phyloP scores from a whole-genome alignment of 30 jellyfish, hydroid and myxozoan genomes.

The Pelagia noctiluca region DNA sequence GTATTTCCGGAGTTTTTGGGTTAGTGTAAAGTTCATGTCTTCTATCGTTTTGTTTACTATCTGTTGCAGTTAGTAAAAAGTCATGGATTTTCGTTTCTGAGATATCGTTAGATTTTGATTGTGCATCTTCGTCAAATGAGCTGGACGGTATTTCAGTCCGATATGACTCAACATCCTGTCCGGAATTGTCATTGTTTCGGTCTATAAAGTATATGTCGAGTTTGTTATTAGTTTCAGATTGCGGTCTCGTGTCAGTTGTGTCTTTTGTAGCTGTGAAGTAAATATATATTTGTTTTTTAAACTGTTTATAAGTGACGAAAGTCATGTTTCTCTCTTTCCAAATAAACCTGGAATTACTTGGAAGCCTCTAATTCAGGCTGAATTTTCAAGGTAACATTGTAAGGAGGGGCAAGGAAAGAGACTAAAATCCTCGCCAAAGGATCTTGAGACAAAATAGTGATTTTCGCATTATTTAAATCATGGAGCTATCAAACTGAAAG shows the following conservation, averaged over 20 bases:
- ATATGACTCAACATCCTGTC: background rate
- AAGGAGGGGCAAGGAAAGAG: too few species aligned
- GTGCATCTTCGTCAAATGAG: background rate
- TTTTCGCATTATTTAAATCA: too few species aligned
- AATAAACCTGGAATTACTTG: too few species aligned
- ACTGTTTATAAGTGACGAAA: too few species aligned
- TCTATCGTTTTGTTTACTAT: conserved; percentile 46
- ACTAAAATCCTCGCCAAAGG: too few species aligned
- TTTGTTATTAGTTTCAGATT: background rate
- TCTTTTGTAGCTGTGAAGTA: background rate
- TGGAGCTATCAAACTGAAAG: too few species aligned
- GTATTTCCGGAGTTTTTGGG: conserved; percentile 44
- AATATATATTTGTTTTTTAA: too few species aligned
- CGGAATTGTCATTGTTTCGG: background rate
- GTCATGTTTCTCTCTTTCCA: too few species aligned
- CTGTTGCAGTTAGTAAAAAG: conserved; percentile 38
- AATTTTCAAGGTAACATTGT: too few species aligned
- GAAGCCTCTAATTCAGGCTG: too few species aligned
- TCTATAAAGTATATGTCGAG: conserved; percentile 6
- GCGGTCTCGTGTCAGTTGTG: background rate
- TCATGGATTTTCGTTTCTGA: conserved; percentile 11
- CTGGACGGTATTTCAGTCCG: background rate
- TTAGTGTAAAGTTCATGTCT: conserved; percentile 63
- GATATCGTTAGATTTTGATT: background rate
- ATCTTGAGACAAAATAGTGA: too few species aligned